These are phyloP conservation scores for Peucedramus taeniatus DNA, from an alignment of 2,113 vertebrate species.

Conservation along the genomic window DNA sequence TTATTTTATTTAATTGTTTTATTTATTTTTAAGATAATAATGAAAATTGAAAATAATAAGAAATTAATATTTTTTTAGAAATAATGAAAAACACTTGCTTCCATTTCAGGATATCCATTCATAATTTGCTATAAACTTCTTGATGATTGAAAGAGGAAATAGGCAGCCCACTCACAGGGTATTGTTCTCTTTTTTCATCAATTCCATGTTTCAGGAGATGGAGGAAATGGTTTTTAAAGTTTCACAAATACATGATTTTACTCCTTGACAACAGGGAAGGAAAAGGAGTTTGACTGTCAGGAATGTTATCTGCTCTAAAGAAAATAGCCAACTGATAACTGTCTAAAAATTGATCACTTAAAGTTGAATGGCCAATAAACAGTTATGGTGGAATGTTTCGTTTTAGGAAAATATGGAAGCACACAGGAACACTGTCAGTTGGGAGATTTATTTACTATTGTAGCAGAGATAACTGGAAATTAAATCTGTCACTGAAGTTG, in stretches of 20 bases:
- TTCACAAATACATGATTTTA: slow-evolving; percentile 43
- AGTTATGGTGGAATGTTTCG: slow-evolving; percentile 38
- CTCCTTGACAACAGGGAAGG: slow-evolving; percentile 27
- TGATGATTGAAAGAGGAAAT: slow-evolving; percentile 44
- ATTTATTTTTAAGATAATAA: neutral
- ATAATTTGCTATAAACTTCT: slow-evolving; percentile 16
- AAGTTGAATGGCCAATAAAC: slow-evolving; percentile 61
- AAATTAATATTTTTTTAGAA: too few species aligned
- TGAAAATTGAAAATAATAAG: too few species aligned
- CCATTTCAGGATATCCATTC: neutral
- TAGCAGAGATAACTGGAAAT: slow-evolving; percentile 59
- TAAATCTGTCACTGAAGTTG: slow-evolving; percentile 49
- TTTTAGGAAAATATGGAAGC: slow-evolving; percentile 9
- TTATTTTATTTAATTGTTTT: neutral
- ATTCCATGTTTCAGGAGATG: slow-evolving; percentile 47
- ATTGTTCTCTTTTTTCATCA: slow-evolving; percentile 44
- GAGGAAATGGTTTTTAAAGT: slow-evolving; percentile 59
- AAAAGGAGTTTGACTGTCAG: slow-evolving; percentile 59
- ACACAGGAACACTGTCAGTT: slow-evolving; percentile 2
- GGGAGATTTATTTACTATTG: slow-evolving; percentile 63
- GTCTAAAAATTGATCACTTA: slow-evolving; percentile 71
- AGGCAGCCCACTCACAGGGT: slow-evolving; percentile 22
- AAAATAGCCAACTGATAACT: slow-evolving; percentile 62
- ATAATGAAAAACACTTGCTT: neutral
- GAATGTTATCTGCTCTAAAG: slow-evolving; percentile 36